Conservation (phyloP, 2,888 invertebrate genomes). For the Brachyopa scutellaris region DNA sequence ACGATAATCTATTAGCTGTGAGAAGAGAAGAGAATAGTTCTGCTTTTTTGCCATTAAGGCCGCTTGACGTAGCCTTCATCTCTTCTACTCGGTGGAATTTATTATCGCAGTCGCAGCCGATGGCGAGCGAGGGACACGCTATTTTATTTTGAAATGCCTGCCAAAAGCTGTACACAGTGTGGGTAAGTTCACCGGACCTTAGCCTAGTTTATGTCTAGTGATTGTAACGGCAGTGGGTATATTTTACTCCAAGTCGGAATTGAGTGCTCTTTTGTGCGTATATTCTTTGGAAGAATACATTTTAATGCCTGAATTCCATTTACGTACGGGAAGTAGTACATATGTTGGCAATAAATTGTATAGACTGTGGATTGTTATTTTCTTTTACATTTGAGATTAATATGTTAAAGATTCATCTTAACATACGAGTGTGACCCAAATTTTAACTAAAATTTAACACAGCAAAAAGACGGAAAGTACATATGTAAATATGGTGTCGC, state of each 20-base stretch:
- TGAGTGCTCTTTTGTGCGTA: constrained; percentile 22
- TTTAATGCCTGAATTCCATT: constrained; percentile 52
- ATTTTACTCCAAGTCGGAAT: constrained; percentile 8
- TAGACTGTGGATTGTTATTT: background rate
- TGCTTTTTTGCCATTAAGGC: constrained; percentile 33
- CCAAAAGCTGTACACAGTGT: constrained; percentile 53
- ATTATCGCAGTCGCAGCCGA: constrained; percentile 33
- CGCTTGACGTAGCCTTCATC: constrained; percentile 43
- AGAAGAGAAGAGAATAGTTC: constrained; percentile 41
- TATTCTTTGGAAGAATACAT: constrained; percentile 24
- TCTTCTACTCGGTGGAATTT: constrained; percentile 41
- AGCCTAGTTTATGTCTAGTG: constrained; percentile 37
- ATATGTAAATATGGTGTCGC: no score
- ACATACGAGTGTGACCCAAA: background rate
- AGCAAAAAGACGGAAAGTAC: no score
- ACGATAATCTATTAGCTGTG: constrained; percentile 64
- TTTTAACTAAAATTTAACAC: no score
- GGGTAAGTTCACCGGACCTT: constrained; percentile 48
- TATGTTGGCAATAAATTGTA: constrained; percentile 13
- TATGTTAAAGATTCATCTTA: background rate
- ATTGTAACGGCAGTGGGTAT: constrained; percentile 43
- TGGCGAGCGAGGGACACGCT: constrained; percentile 25
- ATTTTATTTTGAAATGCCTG: constrained; percentile 52
- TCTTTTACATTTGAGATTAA: background rate
- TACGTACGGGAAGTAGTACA: constrained; percentile 28